Conservation (phyloP, 2,797 vertebrate genomes). For the Chrosomus eos region DNA sequence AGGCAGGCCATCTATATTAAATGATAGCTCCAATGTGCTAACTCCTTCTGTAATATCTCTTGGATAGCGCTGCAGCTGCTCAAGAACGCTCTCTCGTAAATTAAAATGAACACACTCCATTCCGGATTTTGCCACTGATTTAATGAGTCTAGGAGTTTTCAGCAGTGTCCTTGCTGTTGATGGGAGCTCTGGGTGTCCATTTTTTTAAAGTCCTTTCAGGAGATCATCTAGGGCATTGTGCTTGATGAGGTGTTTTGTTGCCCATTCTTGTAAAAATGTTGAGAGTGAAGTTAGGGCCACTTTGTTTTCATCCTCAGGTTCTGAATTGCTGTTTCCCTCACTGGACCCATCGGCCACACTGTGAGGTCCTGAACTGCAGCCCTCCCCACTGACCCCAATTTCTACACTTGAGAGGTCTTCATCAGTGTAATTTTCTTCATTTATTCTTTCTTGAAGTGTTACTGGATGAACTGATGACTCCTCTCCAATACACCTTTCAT, state of each 20-base stretch:
- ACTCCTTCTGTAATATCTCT: neutral
- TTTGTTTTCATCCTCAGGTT: neutral
- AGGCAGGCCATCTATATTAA: neutral
- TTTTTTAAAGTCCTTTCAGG: neutral
- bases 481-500: neutral
- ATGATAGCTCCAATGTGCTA: neutral
- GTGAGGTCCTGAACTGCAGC: neutral
- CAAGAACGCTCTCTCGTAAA: neutral
- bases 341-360: neutral
- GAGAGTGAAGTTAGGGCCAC: neutral
- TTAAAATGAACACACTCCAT: slow-evolving; percentile 11
- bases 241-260: neutral
- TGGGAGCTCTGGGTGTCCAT: neutral
- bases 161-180: neutral
- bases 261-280: neutral
- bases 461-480: neutral
- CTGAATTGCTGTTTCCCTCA: neutral
- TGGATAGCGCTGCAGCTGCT: neutral
- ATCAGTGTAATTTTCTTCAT: neutral
- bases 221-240: neutral
- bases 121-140: neutral
- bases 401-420: neutral
- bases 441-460: neutral
- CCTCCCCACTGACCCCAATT: neutral
- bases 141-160: neutral